Evolutionary conservation across 2,113 vertebrate genomes (phyloP).

Genomic region (Eptatretus burgeri): DNA sequence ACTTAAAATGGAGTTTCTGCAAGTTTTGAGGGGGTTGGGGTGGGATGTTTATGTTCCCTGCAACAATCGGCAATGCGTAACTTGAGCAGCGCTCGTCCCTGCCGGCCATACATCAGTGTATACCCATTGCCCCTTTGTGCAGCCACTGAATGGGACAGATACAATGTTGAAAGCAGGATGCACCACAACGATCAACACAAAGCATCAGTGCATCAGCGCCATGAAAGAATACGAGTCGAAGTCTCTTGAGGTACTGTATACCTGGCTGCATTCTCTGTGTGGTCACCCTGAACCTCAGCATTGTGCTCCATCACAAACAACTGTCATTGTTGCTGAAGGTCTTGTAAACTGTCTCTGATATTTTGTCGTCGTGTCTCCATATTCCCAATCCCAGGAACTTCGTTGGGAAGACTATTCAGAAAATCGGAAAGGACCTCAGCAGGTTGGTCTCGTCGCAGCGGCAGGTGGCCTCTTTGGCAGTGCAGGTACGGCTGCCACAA

Average conservation of each 20-base stretch:
- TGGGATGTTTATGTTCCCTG: neutral
- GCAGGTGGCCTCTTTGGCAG: constrained; percentile 32
- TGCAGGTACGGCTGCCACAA: constrained; percentile 30
- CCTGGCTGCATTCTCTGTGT: neutral
- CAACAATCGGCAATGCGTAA: neutral
- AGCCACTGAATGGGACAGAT: constrained; percentile 65
- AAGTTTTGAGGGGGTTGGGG: too few species aligned
- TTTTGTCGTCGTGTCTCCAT: neutral
- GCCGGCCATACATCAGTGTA: neutral
- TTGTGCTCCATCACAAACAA: neutral
- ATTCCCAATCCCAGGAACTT: constrained; percentile 23
- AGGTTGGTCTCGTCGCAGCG: constrained; percentile 34
- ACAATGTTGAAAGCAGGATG: constrained; percentile 84
- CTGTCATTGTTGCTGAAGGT: too few species aligned
- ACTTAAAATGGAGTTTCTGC: too few species aligned
- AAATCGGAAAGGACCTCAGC: constrained; percentile 56
- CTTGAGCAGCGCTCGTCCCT: neutral
- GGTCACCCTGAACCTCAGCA: neutral
- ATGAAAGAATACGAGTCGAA: constrained; percentile 98
- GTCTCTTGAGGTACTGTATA: constrained; percentile 31
- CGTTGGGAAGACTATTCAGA: constrained; percentile 78
- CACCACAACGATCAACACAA: constrained; percentile 85
- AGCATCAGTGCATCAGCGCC: constrained; percentile 90
- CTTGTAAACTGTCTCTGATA: too few species aligned
- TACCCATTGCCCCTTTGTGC: constrained; percentile 2